Percentiles rank a stretch among this genome's conserved stretches.
Conservation (phyloP, 2,888 invertebrate species). For the Xestia rhomboidea region DNA sequence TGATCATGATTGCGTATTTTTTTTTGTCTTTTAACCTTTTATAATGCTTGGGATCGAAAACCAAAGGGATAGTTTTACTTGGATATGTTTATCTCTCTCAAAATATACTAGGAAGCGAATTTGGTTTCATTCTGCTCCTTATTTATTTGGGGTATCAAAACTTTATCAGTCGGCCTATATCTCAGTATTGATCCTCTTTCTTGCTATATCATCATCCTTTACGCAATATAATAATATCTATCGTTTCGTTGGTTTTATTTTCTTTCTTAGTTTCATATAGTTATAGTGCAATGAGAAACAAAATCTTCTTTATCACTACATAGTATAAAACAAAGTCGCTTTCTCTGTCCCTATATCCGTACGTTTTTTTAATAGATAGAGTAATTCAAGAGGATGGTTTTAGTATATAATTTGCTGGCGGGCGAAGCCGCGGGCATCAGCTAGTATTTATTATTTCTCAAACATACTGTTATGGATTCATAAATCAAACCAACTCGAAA, state of each 20-base stretch:
- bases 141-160: constrained; percentile 5
- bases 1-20: neutral
- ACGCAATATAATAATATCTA: neutral
- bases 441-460: neutral
- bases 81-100: neutral
- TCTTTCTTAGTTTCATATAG: neutral
- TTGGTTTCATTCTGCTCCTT: neutral
- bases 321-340: too few relatives aligned
- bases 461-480: neutral
- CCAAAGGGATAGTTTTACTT: too few relatives aligned
- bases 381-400: too few relatives aligned
- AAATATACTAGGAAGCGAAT: neutral
- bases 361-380: too few relatives aligned
- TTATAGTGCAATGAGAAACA: neutral
- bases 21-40: neutral
- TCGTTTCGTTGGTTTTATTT: neutral
- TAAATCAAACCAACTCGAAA: neutral
- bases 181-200: neutral
- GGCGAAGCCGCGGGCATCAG: too few relatives aligned
- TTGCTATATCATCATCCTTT: neutral
- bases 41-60: neutral
- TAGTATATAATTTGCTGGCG: too few relatives aligned
- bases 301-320: neutral
- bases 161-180: neutral
- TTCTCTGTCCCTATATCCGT: too few relatives aligned